Evolutionary conservation across 2,888 invertebrate species (phyloP).

Genomic region (Carpatolechia fugitivella): DNA sequence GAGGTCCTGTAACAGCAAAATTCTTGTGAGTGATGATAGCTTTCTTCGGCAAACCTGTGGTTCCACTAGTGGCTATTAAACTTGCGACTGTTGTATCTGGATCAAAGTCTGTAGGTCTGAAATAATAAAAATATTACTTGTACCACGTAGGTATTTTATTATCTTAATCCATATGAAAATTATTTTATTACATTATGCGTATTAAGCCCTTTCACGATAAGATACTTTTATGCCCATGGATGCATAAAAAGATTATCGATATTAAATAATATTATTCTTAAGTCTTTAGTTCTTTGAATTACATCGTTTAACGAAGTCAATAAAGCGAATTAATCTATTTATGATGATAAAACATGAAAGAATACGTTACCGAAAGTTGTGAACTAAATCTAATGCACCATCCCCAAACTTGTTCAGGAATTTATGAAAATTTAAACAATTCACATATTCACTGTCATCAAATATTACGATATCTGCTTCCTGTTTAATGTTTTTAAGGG

Average conservation of each 20-base stretch:
- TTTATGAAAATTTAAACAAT: conserved; percentile 26
- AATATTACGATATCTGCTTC: conserved; percentile 42
- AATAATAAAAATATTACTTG: no score
- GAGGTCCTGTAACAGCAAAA: conserved; percentile 37
- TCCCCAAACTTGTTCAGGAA: conserved; percentile 36
- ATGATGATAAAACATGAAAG: no score
- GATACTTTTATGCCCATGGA: no score
- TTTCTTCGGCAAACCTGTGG: conserved; percentile 57
- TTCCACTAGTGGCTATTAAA: conserved; percentile 57
- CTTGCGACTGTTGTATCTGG: conserved; percentile 44
- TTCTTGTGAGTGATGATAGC: conserved; percentile 56
- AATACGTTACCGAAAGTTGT: conserved; percentile 22
- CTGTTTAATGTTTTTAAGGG: conserved; percentile 36
- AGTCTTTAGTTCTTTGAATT: no score
- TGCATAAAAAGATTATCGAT: no score
- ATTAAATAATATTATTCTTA: no score
- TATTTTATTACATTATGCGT: no score
- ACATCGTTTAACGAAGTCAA: no score
- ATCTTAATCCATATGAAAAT: no score
- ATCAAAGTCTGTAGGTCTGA: conserved; percentile 53
- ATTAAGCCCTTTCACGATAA: no score
- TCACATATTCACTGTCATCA: conserved; percentile 30
- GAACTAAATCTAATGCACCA: conserved; percentile 23
- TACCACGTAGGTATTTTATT: no score
- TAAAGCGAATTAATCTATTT: no score